Evolutionary conservation across 2,113 vertebrate species (phyloP), one percentile per base, ranked within the genome.

Genomic region (Lampris megalopsis): DNA sequence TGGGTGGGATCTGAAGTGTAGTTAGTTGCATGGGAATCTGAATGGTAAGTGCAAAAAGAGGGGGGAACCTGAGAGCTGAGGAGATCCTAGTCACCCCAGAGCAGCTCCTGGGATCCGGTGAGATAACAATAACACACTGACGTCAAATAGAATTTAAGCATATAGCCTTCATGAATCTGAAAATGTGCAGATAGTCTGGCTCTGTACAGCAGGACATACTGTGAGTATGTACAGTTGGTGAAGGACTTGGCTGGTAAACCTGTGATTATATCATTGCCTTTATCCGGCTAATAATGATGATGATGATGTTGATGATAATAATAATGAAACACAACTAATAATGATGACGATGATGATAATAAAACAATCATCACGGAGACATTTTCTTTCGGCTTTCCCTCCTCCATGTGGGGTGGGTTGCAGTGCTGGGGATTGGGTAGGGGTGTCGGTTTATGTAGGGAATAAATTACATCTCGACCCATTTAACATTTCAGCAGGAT

Each of bases 41-140:
- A 71, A 50, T 66, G 73, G 82, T 92, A 86, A 90, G 86, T 88
- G 81, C 85, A 77, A 72, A 72, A 68, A 67, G 67, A 67, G 67
- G 53, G 5, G 37, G 86, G 64, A 54, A 70, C 54, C 5, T 68
- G 80, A 86, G 86, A 89, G 89, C 85, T 88, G 85, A 87, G 79
- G 79, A 80, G 82, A 86, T 81, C 75, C 77, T 82, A 88, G 83
- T 86, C 80, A 72, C 40, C 71, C 71, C 77, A 45, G 77, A 87
- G 64, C 48, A 49, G n/a, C 81, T 68, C 70, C 59, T 64, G 50
- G 78, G 75, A 75, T 79, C 82, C 71, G 49, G 73, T 62, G 79
- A 73, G 57, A 68, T 73, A 68, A 61, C 41, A 57, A 54, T 63
- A 63, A 68, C 52, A 60, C 79, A 80, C 67, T 74, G 47, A 5